Evolutionary conservation across 2,888 invertebrate genomes (phyloP).

Genomic region (Drosophila rellima): DNA sequence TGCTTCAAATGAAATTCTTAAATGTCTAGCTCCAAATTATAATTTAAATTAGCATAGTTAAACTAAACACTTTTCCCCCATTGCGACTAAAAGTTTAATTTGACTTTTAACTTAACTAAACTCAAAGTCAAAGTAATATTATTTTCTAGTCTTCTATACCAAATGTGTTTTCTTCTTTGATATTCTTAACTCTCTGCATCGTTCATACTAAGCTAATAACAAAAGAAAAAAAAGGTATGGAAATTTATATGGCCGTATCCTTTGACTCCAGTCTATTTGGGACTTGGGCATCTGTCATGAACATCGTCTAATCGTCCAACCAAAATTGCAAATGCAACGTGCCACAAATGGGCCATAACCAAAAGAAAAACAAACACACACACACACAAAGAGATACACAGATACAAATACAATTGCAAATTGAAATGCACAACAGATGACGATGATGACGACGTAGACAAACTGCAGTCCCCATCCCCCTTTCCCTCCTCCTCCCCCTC

Average conservation of each 20-base stretch:
- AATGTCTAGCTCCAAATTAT: neutral
- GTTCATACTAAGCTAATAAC: neutral
- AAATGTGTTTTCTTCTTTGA: too few relatives aligned
- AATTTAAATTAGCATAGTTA: neutral
- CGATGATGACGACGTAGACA: constrained; percentile 27
- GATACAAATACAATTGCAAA: constrained; percentile 46
- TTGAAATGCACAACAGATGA: constrained; percentile 71
- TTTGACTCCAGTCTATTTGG: neutral
- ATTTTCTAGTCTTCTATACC: too few relatives aligned
- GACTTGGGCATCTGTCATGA: neutral
- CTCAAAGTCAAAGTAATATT: too few relatives aligned
- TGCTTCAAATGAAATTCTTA: neutral
- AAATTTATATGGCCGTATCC: neutral
- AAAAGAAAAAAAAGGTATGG: neutral
- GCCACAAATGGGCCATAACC: constrained; percentile 48
- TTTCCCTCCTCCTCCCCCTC: too few relatives aligned
- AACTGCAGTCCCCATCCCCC: constrained; percentile 6
- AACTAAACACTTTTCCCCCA: neutral
- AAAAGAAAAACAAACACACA: constrained; percentile 12
- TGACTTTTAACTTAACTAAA: too few relatives aligned
- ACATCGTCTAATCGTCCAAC: constrained; percentile 10
- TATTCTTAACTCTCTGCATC: neutral
- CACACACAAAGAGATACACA: constrained; percentile 8
- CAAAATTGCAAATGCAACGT: constrained; percentile 18
- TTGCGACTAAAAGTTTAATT: too few relatives aligned